Evolutionary conservation across 2,797 vertebrate genomes (phyloP).

Genomic region (Hydrocynus forskahlii): DNA sequence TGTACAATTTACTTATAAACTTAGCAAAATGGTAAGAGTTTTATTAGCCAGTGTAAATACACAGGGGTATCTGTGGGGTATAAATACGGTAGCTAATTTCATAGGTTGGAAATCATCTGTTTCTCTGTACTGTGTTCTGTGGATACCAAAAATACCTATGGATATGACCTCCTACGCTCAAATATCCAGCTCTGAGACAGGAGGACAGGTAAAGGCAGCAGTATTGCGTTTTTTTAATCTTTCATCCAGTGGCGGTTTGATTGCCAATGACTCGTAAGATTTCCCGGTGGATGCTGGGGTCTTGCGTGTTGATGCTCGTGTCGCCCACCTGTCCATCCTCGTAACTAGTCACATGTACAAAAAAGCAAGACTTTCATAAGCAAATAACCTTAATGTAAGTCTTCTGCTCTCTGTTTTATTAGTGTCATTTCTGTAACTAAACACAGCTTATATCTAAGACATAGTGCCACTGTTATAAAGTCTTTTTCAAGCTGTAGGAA

Average conservation of each 20-base stretch:
- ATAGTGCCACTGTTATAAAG: background rate
- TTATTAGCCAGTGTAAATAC: slow-evolving; percentile 50
- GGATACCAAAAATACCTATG: slow-evolving; percentile 69
- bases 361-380: background rate
- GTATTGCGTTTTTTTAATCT: slow-evolving; percentile 61
- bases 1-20: slow-evolving; percentile 60
- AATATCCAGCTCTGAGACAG: slow-evolving; percentile 88
- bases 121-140: slow-evolving; percentile 58
- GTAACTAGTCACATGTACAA: slow-evolving; percentile 66
- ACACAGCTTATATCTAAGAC: background rate
- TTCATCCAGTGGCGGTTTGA: slow-evolving; percentile 90
- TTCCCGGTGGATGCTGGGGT: slow-evolving; percentile 86
- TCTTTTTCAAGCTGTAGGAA: background rate
- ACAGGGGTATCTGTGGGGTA: slow-evolving; percentile 49
- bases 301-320: slow-evolving; percentile 90
- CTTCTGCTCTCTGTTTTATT: background rate
- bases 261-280: slow-evolving; percentile 91
- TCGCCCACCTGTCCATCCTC: slow-evolving; percentile 92
- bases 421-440: background rate
- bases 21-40: slow-evolving; percentile 56
- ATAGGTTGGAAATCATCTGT: slow-evolving; percentile 62
- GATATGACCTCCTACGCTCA: slow-evolving; percentile 80
- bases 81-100: slow-evolving; percentile 53
- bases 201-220: slow-evolving; percentile 65
- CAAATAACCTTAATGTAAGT: background rate